Evolutionary conservation across 2,113 vertebrate species (phyloP).

Genomic region (Geothlypis trichas): DNA sequence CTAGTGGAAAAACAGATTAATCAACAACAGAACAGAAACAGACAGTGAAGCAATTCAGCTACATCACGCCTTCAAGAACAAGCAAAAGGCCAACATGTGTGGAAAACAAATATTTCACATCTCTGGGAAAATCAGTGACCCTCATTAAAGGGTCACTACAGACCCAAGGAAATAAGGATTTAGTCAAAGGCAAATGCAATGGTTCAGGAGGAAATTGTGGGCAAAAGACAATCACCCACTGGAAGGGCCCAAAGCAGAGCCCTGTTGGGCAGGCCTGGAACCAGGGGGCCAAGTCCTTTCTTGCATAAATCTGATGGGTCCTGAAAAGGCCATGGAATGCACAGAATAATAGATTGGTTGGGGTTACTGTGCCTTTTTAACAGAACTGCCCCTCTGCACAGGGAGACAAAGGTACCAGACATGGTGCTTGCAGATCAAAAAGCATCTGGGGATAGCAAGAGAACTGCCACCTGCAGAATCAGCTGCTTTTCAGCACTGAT

Average conservation of each 20-base stretch:
- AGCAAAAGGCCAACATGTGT: neutral
- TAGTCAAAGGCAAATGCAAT: neutral
- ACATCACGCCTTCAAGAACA: neutral
- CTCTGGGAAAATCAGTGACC: neutral
- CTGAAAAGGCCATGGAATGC: neutral
- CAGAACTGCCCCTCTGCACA: neutral
- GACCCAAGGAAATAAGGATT: neutral
- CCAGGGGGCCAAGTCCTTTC: no score
- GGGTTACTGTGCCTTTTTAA: neutral
- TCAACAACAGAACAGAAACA: constrained; percentile 28
- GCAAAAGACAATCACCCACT: accelerated
- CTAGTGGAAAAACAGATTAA: constrained; percentile 54
- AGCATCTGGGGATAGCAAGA: neutral
- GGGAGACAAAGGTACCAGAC: neutral
- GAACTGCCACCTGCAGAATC: neutral
- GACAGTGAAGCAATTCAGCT: neutral
- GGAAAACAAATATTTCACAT: neutral
- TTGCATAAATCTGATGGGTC: neutral
- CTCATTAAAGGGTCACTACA: neutral
- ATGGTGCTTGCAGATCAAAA: neutral
- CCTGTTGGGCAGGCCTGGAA: neutral
- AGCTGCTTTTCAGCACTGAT: neutral
- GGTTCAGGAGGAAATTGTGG: neutral
- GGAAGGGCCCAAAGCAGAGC: neutral
- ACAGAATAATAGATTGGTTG: neutral